A percentile compares a stretch with the other conserved stretches of the same genome.
Evolutionary conservation across 2,113 vertebrate genomes (phyloP).

Genomic region (Sardina pilchardus): DNA sequence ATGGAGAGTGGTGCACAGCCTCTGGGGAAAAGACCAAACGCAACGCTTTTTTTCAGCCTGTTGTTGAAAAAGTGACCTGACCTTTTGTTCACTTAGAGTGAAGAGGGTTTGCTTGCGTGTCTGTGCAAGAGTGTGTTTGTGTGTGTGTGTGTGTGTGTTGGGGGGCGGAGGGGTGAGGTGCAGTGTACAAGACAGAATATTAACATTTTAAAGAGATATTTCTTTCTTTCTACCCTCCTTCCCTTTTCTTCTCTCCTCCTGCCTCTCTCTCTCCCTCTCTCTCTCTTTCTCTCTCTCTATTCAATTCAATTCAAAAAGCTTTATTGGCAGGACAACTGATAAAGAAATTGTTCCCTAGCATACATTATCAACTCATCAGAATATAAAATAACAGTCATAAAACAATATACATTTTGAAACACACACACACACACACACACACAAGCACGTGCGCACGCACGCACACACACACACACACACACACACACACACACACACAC

Average conservation of each 20-base stretch:
- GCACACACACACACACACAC: too few relatives aligned
- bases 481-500: too few relatives aligned
- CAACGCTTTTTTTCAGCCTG: background rate
- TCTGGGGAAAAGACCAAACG: background rate
- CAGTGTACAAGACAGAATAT: background rate
- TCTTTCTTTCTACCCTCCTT: background rate
- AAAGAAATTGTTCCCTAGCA: too few relatives aligned
- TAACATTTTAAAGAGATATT: background rate
- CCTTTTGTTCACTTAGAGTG: background rate
- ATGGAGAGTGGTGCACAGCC: background rate
- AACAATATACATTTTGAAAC: too few relatives aligned
- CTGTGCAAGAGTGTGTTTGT: constrained; percentile 9
- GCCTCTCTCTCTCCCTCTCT: background rate
- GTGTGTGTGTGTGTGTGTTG: constrained; percentile 4
- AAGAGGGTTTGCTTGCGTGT: constrained; percentile 7
- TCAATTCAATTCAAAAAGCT: too few relatives aligned
- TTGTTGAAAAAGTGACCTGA: constrained; percentile 4
- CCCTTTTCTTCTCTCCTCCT: background rate
- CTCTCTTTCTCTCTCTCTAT: background rate
- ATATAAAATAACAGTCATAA: too few relatives aligned
- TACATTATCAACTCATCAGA: too few relatives aligned
- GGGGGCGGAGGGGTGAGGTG: background rate
- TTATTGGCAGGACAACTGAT: too few relatives aligned
- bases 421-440: too few relatives aligned
- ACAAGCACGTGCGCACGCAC: too few relatives aligned